Evolutionary conservation across 2,797 vertebrate species (phyloP), one percentile per base, ranked within the genome.

Genomic region (Tolypeutes matacus): DNA sequence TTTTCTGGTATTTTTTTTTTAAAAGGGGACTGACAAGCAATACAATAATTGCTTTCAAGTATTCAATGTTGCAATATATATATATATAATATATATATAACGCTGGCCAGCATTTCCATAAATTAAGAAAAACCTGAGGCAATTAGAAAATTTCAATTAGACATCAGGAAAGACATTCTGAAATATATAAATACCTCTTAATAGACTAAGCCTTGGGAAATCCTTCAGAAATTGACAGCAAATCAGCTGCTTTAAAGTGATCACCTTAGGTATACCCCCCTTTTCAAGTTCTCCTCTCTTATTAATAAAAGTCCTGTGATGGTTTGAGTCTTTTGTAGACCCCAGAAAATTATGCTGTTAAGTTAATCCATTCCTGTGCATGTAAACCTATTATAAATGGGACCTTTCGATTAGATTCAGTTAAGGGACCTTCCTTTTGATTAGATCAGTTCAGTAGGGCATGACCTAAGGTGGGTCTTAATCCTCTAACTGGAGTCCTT

Each of bases 61-160:
- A 88, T 67, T 84, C 65, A 53, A 65, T 69, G 3, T 58, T 93
- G 23, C 5, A 36, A 0, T 39, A 46, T 21, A 7, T 56, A 56
- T 56, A 56, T 56, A 53, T 14, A 53, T 53, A 53, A 51, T 13
- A 51, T 3, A 51, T 17, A 53, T 14, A 56, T 56, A 89, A 29
- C 15, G 14, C n/a, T 39, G 27, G 15, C 27, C n/a, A 80, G 18
- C 18, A 73, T 51, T 46, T 93, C 56, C 10, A 12, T 85, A 46
- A 86, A 31, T 90, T 29, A 49, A 29, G 27, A 93, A 94, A 73
- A 84, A 29, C 36, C 72, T 51, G 36, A 88, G 23, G 20, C 58
- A 77, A 89, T 42, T 73, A 82, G n/a, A 82, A 58, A 94, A 72
- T 81, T 82, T 94, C 49, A 85, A 10, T 72, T 89, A 95, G 34